A percentile compares a stretch with the other conserved stretches of the same genome.
Evolutionary conservation across 2,797 vertebrate genomes (phyloP).

Genomic region (Lagorchestes hirsutus): DNA sequence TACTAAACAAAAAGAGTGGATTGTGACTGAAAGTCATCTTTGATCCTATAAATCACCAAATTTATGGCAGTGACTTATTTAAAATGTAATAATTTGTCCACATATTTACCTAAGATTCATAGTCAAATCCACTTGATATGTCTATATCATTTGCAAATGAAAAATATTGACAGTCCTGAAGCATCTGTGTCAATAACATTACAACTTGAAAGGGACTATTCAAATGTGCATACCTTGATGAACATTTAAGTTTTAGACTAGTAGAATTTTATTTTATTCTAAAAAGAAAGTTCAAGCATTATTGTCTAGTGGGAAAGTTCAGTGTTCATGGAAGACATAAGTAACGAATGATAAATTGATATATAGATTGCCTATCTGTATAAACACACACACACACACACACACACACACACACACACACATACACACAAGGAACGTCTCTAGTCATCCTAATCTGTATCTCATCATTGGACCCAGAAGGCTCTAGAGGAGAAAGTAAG

Average conservation of each 20-base stretch:
- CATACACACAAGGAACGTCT: no score
- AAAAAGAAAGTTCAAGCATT: neutral
- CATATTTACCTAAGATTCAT: neutral
- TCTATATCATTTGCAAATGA: neutral
- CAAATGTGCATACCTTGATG: neutral
- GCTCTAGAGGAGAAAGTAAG: no score
- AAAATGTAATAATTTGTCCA: neutral
- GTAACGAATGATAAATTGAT: conserved; percentile 8
- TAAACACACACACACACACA: no score
- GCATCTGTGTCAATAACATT: neutral
- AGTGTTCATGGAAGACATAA: neutral
- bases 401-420: no score
- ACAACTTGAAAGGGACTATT: neutral
- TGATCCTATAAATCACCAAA: conserved; percentile 17
- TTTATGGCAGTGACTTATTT: neutral
- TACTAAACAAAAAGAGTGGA: neutral
- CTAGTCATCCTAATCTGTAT: no score
- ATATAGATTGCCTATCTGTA: neutral
- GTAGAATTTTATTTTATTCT: neutral
- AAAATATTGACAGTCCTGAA: conserved; percentile 16
- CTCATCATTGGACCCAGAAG: no score
- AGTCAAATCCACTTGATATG: conserved; percentile 4
- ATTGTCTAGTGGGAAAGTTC: no score
- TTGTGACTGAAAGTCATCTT: neutral
- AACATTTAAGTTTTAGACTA: conserved; percentile 14